Evolutionary conservation across 2,888 invertebrate genomes (phyloP).

Genomic region (Thereva unica): DNA sequence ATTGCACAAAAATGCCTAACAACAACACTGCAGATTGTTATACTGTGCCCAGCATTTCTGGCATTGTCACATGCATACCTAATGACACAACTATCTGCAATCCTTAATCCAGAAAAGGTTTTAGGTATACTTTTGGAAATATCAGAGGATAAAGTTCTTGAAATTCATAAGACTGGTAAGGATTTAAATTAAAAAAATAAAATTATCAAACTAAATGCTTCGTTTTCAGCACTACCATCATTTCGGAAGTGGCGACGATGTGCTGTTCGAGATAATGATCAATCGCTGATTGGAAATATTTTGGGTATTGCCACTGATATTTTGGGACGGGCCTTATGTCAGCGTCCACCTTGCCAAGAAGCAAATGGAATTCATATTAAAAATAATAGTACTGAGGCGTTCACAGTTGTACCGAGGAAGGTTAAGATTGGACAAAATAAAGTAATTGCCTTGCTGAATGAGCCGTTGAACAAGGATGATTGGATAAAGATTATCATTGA

Average conservation of each 20-base stretch:
- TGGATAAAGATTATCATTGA: conserved; percentile 77
- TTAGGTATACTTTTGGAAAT: conserved; percentile 82
- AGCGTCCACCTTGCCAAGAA: conserved; percentile 65
- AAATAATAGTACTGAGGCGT: conserved; percentile 53
- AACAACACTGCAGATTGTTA: conserved; percentile 78
- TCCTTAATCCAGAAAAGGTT: conserved; percentile 68
- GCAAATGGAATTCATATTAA: conserved; percentile 70
- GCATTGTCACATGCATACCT: conserved; percentile 58
- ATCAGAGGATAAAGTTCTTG: conserved; percentile 70
- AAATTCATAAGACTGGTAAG: conserved; percentile 70
- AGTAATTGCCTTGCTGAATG: conserved; percentile 76
- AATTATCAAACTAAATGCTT: conserved; percentile 18
- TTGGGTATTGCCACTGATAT: conserved; percentile 81
- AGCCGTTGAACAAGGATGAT: conserved; percentile 78
- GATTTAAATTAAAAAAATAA: neutral
- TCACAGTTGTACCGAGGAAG: conserved; percentile 57
- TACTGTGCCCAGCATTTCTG: conserved; percentile 76
- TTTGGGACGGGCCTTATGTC: conserved; percentile 65
- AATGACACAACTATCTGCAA: conserved; percentile 53
- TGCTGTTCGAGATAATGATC: conserved; percentile 79
- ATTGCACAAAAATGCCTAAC: conserved; percentile 61
- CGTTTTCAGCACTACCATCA: conserved; percentile 64
- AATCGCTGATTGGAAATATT: conserved; percentile 81
- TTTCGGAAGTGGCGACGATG: conserved; percentile 82
- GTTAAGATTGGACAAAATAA: conserved; percentile 72